phyloP scores from a whole-genome alignment of 2,888 invertebrate genomes.

The Papilio gigon region DNA sequence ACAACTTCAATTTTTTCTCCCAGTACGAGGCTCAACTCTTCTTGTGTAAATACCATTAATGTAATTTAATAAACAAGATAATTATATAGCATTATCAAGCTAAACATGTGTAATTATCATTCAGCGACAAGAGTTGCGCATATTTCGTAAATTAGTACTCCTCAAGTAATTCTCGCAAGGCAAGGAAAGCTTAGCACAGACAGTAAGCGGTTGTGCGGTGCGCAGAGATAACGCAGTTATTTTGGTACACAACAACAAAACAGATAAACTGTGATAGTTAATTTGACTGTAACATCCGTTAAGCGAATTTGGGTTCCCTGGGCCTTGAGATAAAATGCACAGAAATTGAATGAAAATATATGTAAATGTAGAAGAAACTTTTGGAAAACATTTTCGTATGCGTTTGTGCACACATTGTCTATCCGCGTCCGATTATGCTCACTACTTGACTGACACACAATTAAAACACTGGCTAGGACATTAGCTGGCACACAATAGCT shows the following conservation, averaged over 20 bases:
- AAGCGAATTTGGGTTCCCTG: not conserved
- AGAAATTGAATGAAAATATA: no score
- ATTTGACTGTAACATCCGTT: slow-evolving; percentile 32
- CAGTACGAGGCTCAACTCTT: no score
- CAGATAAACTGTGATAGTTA: slow-evolving; percentile 25
- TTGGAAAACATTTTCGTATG: not conserved
- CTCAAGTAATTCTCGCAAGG: slow-evolving; percentile 6
- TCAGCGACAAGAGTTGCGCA: not conserved
- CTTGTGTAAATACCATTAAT: not conserved
- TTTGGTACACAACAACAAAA: slow-evolving; percentile 28
- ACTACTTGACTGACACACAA: not conserved
- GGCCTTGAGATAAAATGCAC: not conserved
- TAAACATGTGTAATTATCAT: not conserved
- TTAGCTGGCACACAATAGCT: not conserved
- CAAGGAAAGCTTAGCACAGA: slow-evolving; percentile 2
- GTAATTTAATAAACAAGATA: not conserved
- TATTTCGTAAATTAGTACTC: not conserved
- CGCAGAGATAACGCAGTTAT: slow-evolving; percentile 34
- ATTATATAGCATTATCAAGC: not conserved
- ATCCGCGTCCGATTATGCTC: not conserved
- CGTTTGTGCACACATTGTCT: not conserved
- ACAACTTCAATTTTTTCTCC: no score
- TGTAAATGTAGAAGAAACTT: not conserved
- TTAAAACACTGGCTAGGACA: slow-evolving; percentile 5
- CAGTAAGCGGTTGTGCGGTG: slow-evolving; percentile 17